Evolutionary conservation across 2,113 vertebrate species (phyloP).

Genomic region (Tyto alba): DNA sequence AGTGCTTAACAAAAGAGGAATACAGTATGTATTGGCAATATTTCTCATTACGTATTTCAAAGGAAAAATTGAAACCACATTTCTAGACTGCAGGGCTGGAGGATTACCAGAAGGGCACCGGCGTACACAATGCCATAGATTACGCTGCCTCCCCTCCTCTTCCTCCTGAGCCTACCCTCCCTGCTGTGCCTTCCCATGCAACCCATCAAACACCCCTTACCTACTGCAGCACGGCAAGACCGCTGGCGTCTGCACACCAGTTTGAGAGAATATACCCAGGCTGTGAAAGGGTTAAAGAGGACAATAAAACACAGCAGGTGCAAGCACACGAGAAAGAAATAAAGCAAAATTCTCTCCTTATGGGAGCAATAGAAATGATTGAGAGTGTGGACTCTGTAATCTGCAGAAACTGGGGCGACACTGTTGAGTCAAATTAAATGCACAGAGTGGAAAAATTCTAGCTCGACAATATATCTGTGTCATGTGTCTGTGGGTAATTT

Average conservation of each 20-base stretch:
- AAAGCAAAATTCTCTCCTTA: conserved; percentile 38
- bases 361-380: conserved; percentile 52
- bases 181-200: neutral
- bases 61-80: conserved; percentile 55
- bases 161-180: neutral
- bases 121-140: neutral
- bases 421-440: conserved; percentile 19
- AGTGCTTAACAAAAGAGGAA: neutral
- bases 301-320: conserved; percentile 62
- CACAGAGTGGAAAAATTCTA: neutral
- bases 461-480: neutral
- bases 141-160: neutral
- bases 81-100: neutral
- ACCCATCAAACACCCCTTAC: neutral
- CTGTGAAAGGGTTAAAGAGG: neutral
- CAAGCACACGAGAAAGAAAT: neutral
- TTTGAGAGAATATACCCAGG: rapidly evolving
- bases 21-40: neutral
- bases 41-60: neutral
- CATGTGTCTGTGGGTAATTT: neutral
- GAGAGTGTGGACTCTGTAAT: neutral
- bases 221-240: neutral
- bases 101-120: neutral
- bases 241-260: rapidly evolving
- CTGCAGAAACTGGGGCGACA: neutral